phyloP scores from a whole-genome alignment of 2,113 vertebrate species.

The Prunella himalayana region DNA sequence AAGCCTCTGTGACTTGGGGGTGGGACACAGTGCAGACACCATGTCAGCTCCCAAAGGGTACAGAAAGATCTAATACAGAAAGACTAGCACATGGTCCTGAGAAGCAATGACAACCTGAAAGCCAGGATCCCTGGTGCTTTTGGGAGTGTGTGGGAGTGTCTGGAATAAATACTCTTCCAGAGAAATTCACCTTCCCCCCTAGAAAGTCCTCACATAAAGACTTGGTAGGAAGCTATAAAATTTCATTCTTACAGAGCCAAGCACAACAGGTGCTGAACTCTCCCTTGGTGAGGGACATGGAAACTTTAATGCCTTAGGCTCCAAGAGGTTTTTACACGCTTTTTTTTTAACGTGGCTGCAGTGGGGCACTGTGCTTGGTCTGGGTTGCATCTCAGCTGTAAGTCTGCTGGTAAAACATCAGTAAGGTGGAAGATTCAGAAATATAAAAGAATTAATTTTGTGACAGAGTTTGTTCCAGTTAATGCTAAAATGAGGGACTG shows the following conservation, averaged over 20 bases:
- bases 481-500: not conserved
- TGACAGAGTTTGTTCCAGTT: not conserved
- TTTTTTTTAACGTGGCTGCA: not conserved
- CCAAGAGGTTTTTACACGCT: not conserved
- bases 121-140: not conserved
- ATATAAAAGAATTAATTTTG: not conserved
- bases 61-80: not conserved
- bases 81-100: not conserved
- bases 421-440: not conserved
- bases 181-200: not conserved
- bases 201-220: not conserved
- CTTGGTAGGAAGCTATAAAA: not conserved
- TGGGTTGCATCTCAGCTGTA: not conserved
- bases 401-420: not conserved
- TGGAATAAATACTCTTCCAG: not conserved
- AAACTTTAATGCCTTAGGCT: not conserved
- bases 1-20: not conserved
- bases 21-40: not conserved
- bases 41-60: not conserved
- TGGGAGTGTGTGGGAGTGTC: not conserved
- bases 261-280: not conserved
- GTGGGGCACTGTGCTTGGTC: accelerated
- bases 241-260: not conserved
- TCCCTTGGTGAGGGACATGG: accelerated
- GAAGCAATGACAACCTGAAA: not conserved